These are phyloP conservation scores for Podarcis muralis DNA, from an alignment of 2,113 vertebrate genomes.

Conservation along the genomic window DNA sequence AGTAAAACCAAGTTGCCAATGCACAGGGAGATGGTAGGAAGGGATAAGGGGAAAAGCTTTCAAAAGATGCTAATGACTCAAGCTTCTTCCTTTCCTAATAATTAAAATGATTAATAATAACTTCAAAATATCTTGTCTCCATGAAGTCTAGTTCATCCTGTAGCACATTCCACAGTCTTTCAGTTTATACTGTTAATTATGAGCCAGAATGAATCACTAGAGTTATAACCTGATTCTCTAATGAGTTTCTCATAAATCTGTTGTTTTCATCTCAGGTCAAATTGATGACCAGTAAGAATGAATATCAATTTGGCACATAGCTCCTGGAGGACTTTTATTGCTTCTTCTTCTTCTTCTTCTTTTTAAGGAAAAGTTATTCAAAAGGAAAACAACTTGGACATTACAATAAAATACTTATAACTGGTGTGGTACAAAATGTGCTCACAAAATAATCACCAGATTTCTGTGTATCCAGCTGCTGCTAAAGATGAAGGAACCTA, in stretches of 20 bases:
- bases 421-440: background rate
- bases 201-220: conserved; percentile 39
- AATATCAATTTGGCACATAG: conserved; percentile 41
- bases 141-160: conserved; percentile 21
- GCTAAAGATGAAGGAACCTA: background rate
- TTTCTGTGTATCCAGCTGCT: background rate
- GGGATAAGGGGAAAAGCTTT: background rate
- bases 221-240: conserved; percentile 54
- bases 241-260: conserved; percentile 63
- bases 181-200: conserved; percentile 47
- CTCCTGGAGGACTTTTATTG: background rate
- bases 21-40: too few relatives aligned
- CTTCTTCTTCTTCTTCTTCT: background rate
- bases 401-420: conserved; percentile 34
- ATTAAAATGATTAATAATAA: background rate
- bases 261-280: conserved; percentile 61
- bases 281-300: conserved; percentile 47
- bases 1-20: fast-evolving
- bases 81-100: background rate
- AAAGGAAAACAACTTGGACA: background rate
- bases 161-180: conserved; percentile 12
- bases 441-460: conserved; percentile 7
- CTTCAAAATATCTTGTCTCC: background rate
- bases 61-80: background rate
- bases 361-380: background rate